phyloP scores from a whole-genome alignment of 2,888 invertebrate species.

The Acronicta aceris region DNA sequence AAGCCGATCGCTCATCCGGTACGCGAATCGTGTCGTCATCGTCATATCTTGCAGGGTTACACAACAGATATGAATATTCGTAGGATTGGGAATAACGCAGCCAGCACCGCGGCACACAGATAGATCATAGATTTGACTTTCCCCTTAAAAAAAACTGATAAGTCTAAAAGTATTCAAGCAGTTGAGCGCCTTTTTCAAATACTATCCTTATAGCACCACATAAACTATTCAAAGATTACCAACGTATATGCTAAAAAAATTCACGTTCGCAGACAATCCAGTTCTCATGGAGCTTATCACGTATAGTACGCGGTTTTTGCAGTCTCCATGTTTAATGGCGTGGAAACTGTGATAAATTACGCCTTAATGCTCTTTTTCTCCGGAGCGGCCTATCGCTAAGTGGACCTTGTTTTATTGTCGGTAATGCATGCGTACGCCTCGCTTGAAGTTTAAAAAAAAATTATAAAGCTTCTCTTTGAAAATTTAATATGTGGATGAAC shows the following conservation, averaged over 20 bases:
- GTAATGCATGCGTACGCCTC: constrained; percentile 54
- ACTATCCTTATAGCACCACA: not conserved
- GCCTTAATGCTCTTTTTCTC: constrained; percentile 82
- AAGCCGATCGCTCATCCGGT: too few species aligned
- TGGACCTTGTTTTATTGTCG: constrained; percentile 74
- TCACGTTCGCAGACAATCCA: constrained; percentile 77
- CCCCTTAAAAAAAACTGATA: not conserved
- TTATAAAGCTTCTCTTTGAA: constrained; percentile 19
- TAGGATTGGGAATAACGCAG: too few species aligned
- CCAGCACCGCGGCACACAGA: too few species aligned
- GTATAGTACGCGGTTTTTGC: constrained; percentile 82
- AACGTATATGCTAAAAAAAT: constrained; percentile 62
- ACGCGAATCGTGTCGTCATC: too few species aligned
- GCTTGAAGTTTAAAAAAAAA: constrained; percentile 15
- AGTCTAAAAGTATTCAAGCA: not conserved
- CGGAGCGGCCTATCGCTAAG: constrained; percentile 70
- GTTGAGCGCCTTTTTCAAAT: not conserved
- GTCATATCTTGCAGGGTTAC: too few species aligned
- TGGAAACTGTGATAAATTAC: constrained; percentile 87
- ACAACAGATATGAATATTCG: too few species aligned
- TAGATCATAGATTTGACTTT: too few species aligned
- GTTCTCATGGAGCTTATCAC: constrained; percentile 80
- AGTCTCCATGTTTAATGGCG: constrained; percentile 84
- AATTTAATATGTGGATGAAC: constrained; percentile 16
- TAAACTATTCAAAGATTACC: constrained; percentile 21